Conservation (phyloP, 2,113 vertebrate genomes). For the Cnemophilus loriae region DNA sequence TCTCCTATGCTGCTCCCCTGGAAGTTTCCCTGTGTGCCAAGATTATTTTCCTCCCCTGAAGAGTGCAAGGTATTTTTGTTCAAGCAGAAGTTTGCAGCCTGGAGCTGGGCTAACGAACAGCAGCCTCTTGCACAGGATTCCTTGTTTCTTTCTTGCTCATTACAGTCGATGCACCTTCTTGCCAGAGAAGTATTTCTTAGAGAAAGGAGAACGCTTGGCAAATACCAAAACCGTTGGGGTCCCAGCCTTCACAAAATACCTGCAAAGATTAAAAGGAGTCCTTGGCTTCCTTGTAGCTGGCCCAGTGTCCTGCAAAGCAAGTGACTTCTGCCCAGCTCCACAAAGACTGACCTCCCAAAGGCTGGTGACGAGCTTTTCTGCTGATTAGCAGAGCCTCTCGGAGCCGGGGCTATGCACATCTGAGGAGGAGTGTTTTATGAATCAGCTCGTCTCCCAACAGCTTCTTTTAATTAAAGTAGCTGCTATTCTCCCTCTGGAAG, state of each 20-base stretch:
- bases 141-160: background rate
- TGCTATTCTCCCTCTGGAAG: background rate
- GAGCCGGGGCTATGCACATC: background rate
- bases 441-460: background rate
- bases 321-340: background rate
- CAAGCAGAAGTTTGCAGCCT: background rate
- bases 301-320: background rate
- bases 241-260: constrained; percentile 84
- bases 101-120: background rate
- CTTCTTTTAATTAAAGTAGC: background rate
- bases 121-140: background rate
- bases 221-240: constrained; percentile 83
- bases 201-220: constrained; percentile 78
- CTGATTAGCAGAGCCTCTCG: background rate
- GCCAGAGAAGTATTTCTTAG: constrained; percentile 75
- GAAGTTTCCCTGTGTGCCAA: background rate
- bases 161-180: constrained; percentile 73
- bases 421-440: background rate
- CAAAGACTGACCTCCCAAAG: background rate
- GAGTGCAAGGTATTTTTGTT: background rate
- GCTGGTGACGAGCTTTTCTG: background rate
- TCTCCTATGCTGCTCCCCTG: background rate
- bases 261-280: constrained; percentile 58
- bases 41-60: background rate
- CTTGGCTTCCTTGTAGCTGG: background rate